Evolutionary conservation across 2,797 vertebrate species (phyloP).

Genomic region (Darevskia nairensis): DNA sequence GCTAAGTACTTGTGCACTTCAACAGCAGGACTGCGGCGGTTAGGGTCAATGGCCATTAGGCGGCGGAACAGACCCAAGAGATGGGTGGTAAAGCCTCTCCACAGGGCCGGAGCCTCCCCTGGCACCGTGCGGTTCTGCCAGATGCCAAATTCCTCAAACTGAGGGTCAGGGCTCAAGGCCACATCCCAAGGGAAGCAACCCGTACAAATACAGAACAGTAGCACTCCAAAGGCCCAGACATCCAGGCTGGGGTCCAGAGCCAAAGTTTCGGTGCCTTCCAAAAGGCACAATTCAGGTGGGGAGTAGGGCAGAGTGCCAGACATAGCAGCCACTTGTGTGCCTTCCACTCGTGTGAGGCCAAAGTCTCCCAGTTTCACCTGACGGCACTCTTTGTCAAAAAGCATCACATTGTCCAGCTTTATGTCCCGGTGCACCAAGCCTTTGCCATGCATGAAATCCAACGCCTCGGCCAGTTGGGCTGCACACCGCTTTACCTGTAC

Average conservation of each 20-base stretch:
- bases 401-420: slow-evolving; percentile 92
- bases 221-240: slow-evolving; percentile 90
- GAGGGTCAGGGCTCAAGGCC: slow-evolving; percentile 81
- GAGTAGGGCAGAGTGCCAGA: slow-evolving; percentile 80
- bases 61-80: slow-evolving; percentile 85
- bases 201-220: slow-evolving; percentile 88
- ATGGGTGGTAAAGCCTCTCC: slow-evolving; percentile 79
- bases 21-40: slow-evolving; percentile 82
- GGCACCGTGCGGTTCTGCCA: slow-evolving; percentile 78
- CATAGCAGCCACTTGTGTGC: slow-evolving; percentile 60
- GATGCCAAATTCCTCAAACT: slow-evolving; percentile 74
- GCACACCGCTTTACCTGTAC: slow-evolving; percentile 86
- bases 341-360: slow-evolving; percentile 82
- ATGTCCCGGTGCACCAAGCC: slow-evolving; percentile 94
- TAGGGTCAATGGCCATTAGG: slow-evolving; percentile 85
- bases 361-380: slow-evolving; percentile 92
- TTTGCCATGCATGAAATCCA: slow-evolving; percentile 89
- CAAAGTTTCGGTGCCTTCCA: slow-evolving; percentile 74
- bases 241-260: slow-evolving; percentile 81
- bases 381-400: slow-evolving; percentile 86
- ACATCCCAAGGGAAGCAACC: slow-evolving; percentile 92
- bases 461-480: slow-evolving; percentile 86
- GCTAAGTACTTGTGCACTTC: slow-evolving; percentile 65
- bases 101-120: slow-evolving; percentile 74
- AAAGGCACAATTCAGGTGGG: slow-evolving; percentile 80